phyloP scores from a whole-genome alignment of 2,797 vertebrate species.

The Saxicola maurus region DNA sequence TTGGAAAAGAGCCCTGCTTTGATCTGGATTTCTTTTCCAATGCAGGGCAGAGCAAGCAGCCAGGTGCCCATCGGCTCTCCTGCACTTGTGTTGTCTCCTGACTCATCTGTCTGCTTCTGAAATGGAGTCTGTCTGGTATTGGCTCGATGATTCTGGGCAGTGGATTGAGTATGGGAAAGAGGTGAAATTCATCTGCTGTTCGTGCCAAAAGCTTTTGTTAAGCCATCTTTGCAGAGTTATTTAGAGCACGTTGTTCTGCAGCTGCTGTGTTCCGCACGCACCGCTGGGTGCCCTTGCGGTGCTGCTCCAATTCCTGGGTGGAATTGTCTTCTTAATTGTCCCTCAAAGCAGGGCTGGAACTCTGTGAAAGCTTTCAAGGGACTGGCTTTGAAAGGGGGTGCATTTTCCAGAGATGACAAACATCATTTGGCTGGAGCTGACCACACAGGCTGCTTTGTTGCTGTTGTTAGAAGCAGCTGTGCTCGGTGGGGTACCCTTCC shows the following conservation, averaged over 20 bases:
- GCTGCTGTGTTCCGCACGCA: neutral
- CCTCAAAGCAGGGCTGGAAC: neutral
- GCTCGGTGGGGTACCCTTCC: neutral
- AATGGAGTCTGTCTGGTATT: conserved; percentile 50
- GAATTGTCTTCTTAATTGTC: neutral
- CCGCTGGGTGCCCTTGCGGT: neutral
- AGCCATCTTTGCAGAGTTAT: neutral
- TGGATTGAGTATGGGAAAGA: conserved; percentile 61
- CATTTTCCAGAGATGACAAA: neutral
- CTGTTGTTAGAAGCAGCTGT: neutral
- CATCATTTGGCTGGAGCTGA: neutral
- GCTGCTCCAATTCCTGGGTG: neutral
- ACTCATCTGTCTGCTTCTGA: neutral
- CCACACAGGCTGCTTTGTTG: neutral
- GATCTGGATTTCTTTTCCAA: neutral
- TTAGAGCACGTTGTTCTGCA: neutral
- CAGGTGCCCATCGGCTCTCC: neutral
- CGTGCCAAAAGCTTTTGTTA: neutral
- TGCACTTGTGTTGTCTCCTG: neutral
- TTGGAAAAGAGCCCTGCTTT: neutral
- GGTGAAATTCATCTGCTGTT: conserved; percentile 3
- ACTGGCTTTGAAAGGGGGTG: neutral
- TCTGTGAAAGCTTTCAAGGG: neutral
- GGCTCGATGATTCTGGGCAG: neutral
- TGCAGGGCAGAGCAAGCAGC: neutral